Evolutionary conservation across 2,113 vertebrate species (phyloP), one percentile per base, ranked within the genome.

Genomic region (Thunnus thynnus): DNA sequence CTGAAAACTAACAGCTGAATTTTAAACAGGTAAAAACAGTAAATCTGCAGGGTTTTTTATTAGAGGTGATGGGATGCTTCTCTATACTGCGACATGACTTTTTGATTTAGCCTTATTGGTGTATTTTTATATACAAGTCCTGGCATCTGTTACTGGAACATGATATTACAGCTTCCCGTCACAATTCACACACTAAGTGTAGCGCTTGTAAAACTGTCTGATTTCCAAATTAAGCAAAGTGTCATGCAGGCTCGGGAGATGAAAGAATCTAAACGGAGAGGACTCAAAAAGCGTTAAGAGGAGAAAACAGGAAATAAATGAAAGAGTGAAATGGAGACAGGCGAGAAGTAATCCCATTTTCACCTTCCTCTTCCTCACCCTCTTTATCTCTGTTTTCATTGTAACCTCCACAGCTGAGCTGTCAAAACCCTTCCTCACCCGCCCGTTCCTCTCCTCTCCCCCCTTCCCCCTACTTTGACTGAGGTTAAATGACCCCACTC

Each of bases 401-500:
- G 51, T 65, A 78, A 61, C 82, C 69, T 90, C 65, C 41, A 60
- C 58, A 55, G 69, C 58, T 17, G 13, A 8, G 0, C 32, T 22
- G n/a, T 2, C 55, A 41, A 65, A 64, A 78, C 20, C 52, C 66
- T 52, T 58, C 72, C 60, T 32, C 55, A 22, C 50, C 51, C 47
- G 25, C 50, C 36, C 17, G 18, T 17, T 17, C 46, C 71, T 36
- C 65, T 17, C 55, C 14, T 51, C 58, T 8, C 66, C 70, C 66
- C 70, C 68, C 52, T 30, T 0, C 20, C 52, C 36, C 25, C 63
- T n/a, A 18, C 63, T 86, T 79, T 79, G 78, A 82, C 67, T 85
- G 80, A 51, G 68, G 83, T 80, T 77, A 81, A 92, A 88, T 61
- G 72, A 90, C 87, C 82, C 64, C 69, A 52, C 75, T 87, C 80